phyloP scores from a whole-genome alignment of 1,140 invertebrate genomes.

The Calosoma granatense region DNA sequence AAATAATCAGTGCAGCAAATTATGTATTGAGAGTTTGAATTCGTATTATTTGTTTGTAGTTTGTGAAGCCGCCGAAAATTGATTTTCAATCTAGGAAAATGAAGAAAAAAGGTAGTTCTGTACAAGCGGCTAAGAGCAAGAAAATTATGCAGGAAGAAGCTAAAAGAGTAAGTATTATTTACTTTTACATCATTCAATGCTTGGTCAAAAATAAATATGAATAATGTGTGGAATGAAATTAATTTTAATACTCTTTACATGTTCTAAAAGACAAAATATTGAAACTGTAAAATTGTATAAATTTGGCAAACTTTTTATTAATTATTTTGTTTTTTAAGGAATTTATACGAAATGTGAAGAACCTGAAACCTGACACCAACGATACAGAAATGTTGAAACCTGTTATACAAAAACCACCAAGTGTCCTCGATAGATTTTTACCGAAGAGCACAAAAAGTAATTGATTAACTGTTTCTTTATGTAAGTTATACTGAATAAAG shows the following conservation, averaged over 20 bases:
- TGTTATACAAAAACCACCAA: conserved; percentile 37
- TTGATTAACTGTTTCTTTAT: too few species aligned
- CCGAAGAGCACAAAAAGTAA: conserved; percentile 24
- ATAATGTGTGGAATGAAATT: background rate
- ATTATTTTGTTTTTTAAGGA: conserved; percentile 41
- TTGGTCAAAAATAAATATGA: too few species aligned
- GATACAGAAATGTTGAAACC: conserved; percentile 24
- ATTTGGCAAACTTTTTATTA: conserved; percentile 18
- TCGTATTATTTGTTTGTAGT: conserved; percentile 41
- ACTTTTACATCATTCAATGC: conserved; percentile 2
- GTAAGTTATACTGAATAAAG: too few species aligned
- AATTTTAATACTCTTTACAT: conserved; percentile 1
- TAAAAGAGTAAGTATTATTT: conserved; percentile 45
- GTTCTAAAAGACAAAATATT: too few species aligned
- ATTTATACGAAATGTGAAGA: conserved; percentile 42
- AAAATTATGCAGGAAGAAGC: conserved; percentile 62
- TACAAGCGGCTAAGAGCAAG: conserved; percentile 62
- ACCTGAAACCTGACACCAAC: conserved; percentile 18
- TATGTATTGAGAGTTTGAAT: conserved; percentile 15
- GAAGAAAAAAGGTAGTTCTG: conserved; percentile 68
- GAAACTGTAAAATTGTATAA: conserved; percentile 10
- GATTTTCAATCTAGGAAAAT: conserved; percentile 65
- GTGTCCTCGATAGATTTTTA: conserved; percentile 57
- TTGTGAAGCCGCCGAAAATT: conserved; percentile 65
- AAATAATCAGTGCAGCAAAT: background rate